These are phyloP conservation scores for Scortum barcoo DNA, from an alignment of 2,113 vertebrate genomes.

Conservation along the genomic window DNA sequence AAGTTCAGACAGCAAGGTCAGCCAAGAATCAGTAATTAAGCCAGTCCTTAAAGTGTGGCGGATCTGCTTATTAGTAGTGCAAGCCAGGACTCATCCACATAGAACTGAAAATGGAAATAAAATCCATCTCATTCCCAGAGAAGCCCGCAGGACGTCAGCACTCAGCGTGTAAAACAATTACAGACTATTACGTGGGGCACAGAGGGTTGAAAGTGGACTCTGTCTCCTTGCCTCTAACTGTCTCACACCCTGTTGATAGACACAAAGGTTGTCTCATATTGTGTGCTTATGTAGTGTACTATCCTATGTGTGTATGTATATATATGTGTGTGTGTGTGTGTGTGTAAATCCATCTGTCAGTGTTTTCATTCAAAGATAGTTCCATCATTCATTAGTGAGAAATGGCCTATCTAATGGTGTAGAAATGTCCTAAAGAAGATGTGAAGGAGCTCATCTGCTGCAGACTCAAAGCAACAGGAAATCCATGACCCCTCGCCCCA, in stretches of 20 bases:
- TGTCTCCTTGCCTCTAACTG: slow-evolving; percentile 69
- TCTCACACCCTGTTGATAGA: slow-evolving; percentile 22
- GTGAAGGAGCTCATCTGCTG: neutral
- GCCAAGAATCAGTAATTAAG: slow-evolving; percentile 83
- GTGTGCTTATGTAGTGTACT: neutral
- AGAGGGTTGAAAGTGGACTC: slow-evolving; percentile 32
- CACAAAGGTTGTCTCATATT: slow-evolving; percentile 12
- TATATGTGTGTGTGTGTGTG: neutral
- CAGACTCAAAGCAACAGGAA: neutral
- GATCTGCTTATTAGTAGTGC: slow-evolving; percentile 70
- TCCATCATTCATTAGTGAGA: neutral
- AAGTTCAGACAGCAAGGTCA: slow-evolving; percentile 82
- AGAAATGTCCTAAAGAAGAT: neutral
- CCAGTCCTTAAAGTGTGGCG: slow-evolving; percentile 71
- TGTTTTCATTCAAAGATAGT: neutral
- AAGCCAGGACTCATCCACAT: slow-evolving; percentile 62
- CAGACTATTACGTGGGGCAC: slow-evolving; percentile 44
- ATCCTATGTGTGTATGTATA: neutral
- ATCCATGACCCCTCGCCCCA: slow-evolving; percentile 4
- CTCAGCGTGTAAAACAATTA: slow-evolving; percentile 75
- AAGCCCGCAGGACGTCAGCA: slow-evolving; percentile 67
- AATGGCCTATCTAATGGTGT: neutral
- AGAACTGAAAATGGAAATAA: slow-evolving; percentile 75
- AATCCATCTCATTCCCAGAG: slow-evolving; percentile 64
- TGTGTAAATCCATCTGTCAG: neutral